Evolutionary conservation across 2,888 invertebrate genomes (phyloP).

Genomic region (Mantis religiosa): DNA sequence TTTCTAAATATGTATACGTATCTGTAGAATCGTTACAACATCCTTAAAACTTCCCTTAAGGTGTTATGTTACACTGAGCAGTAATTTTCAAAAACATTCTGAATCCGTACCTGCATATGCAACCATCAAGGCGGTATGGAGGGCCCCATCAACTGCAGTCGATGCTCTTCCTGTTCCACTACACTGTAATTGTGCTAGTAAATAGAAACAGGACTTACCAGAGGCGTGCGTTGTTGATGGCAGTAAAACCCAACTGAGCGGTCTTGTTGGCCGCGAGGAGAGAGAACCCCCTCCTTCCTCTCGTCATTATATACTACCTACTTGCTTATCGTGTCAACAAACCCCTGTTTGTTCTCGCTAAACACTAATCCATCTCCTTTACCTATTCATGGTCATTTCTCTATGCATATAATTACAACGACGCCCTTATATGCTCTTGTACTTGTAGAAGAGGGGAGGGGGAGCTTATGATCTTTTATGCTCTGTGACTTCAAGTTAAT

Average conservation of each 20-base stretch:
- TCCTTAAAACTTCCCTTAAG: too few species aligned
- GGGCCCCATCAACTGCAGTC: too few species aligned
- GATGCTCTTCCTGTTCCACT: not conserved
- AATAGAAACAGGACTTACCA: not conserved
- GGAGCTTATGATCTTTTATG: too few species aligned
- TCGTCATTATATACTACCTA: not conserved
- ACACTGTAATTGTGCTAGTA: not conserved
- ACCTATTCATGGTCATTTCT: not conserved
- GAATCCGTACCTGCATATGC: too few species aligned
- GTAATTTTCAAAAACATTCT: too few species aligned
- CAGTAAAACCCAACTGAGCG: not conserved
- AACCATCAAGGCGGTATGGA: too few species aligned
- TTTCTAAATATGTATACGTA: too few species aligned
- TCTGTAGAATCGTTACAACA: too few species aligned
- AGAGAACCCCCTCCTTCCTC: not conserved
- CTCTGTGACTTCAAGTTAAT: too few species aligned
- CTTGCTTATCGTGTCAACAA: not conserved
- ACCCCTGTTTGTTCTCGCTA: not conserved
- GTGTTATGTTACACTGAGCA: too few species aligned
- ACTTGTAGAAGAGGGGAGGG: not conserved
- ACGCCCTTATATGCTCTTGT: not conserved
- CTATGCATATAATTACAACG: not conserved
- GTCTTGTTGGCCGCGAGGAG: not conserved
- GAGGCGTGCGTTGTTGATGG: not conserved
- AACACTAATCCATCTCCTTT: not conserved